Percentiles rank a stretch among this genome's conserved stretches.
phyloP scores from a whole-genome alignment of 2,797 vertebrate genomes.

The Valencia hispanica region DNA sequence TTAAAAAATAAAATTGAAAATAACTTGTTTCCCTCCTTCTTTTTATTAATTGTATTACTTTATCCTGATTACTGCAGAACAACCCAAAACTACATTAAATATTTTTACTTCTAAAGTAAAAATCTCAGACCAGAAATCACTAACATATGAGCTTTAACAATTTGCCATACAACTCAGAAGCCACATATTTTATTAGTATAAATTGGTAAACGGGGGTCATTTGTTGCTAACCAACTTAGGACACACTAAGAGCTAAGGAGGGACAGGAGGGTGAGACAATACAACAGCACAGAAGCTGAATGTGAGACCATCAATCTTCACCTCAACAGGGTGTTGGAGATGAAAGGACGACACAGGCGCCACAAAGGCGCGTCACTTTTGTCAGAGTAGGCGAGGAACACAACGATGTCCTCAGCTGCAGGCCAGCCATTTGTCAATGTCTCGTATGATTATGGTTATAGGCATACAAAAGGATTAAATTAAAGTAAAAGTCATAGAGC shows the following conservation, averaged over 20 bases:
- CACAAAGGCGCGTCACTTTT: conserved; percentile 81
- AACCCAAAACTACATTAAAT: neutral
- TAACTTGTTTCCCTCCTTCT: conserved; percentile 28
- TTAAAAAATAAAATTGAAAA: conserved; percentile 74
- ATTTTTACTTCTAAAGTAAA: neutral
- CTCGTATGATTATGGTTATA: conserved; percentile 68
- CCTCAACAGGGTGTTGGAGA: conserved; percentile 78
- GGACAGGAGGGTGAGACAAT: conserved; percentile 74
- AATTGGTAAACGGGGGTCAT: conserved; percentile 34
- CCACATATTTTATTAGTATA: conserved; percentile 21
- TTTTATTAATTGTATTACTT: conserved; percentile 8
- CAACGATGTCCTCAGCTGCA: conserved; percentile 68
- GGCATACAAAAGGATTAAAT: conserved; percentile 52
- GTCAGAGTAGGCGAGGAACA: conserved; percentile 73
- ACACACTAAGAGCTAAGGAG: conserved; percentile 53
- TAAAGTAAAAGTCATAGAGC: conserved; percentile 33
- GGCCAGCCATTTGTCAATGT: conserved; percentile 79
- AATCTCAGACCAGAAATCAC: neutral
- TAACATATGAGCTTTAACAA: neutral
- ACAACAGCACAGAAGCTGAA: conserved; percentile 59
- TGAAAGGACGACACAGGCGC: conserved; percentile 78
- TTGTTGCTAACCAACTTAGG: conserved; percentile 65
- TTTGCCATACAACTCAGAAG: conserved; percentile 14
- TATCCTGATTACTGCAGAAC: neutral
- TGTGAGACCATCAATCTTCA: conserved; percentile 80